phyloP scores from a whole-genome alignment of 2,888 invertebrate species.

The Watsonalla cultraria region DNA sequence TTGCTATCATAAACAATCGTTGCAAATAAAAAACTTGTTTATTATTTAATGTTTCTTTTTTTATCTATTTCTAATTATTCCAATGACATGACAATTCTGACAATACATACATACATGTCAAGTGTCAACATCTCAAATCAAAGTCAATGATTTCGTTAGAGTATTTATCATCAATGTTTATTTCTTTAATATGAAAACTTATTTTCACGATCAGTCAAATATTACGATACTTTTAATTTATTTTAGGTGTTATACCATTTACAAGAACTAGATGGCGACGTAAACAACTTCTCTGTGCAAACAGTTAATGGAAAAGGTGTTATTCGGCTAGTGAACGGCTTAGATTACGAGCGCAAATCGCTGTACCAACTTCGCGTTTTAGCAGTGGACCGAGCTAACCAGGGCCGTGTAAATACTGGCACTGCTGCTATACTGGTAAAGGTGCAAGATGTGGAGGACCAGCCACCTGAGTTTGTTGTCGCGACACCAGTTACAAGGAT shows the following conservation, averaged over 20 bases:
- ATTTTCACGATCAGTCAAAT: too few species aligned
- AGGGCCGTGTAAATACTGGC: conserved; percentile 90
- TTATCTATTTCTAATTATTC: too few species aligned
- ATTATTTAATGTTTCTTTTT: too few species aligned
- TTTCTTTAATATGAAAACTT: too few species aligned
- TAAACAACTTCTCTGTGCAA: conserved; percentile 86
- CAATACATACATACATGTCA: too few species aligned
- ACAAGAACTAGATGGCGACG: conserved; percentile 88
- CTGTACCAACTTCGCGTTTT: conserved; percentile 90
- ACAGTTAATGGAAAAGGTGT: conserved; percentile 93
- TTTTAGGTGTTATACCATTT: conserved; percentile 88
- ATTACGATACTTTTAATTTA: conserved; percentile 2
- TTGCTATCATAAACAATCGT: too few species aligned
- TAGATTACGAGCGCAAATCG: conserved; percentile 93
- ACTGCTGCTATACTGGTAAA: conserved; percentile 92
- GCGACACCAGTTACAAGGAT: conserved; percentile 93
- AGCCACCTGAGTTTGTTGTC: conserved; percentile 93
- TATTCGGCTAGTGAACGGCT: conserved; percentile 83
- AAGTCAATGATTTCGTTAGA: too few species aligned
- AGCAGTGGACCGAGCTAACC: conserved; percentile 91
- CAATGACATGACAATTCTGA: too few species aligned
- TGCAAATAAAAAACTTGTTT: too few species aligned
- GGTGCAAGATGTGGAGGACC: conserved; percentile 92
- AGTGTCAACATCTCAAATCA: too few species aligned
- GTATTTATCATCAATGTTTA: too few species aligned